Evolutionary conservation across 2,888 invertebrate genomes (phyloP).

Genomic region (Brachynemurus nebulosus): DNA sequence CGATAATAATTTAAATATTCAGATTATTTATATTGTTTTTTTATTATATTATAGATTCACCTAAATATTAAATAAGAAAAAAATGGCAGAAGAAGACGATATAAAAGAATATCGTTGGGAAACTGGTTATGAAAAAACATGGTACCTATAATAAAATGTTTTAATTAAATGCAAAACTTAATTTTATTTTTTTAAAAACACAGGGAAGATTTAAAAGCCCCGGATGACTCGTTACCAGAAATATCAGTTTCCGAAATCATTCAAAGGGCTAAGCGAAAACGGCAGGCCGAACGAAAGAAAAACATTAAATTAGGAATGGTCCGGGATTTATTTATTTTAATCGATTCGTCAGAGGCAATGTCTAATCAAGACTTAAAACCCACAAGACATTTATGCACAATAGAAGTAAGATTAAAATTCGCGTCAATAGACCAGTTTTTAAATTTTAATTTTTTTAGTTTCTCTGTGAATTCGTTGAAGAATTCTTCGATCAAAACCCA

Average conservation of each 20-base stretch:
- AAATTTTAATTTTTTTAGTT: constrained; percentile 42
- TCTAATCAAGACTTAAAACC: constrained; percentile 90
- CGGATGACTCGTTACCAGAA: constrained; percentile 85
- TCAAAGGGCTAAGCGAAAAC: constrained; percentile 72
- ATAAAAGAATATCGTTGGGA: too few species aligned
- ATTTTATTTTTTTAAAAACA: too few species aligned
- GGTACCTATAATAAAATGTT: too few species aligned
- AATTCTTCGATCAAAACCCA: constrained; percentile 98
- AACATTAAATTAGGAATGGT: constrained; percentile 94
- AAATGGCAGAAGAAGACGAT: too few species aligned
- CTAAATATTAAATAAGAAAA: too few species aligned
- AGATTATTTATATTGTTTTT: too few species aligned
- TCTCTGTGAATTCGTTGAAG: constrained; percentile 84
- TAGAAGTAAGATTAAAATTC: constrained; percentile 67
- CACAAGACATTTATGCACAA: constrained; percentile 69
- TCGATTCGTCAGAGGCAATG: constrained; percentile 95
- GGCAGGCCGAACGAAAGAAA: constrained; percentile 53
- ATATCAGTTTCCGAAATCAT: constrained; percentile 83
- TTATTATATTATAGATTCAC: too few species aligned
- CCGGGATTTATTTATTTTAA: constrained; percentile 82
- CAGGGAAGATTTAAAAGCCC: constrained; percentile 95
- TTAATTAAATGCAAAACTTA: too few species aligned
- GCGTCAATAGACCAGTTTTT: too few species aligned
- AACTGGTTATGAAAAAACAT: too few species aligned
- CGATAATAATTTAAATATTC: too few species aligned